Conservation (phyloP, 2,888 invertebrate genomes). For the Spicauda simplicius region DNA sequence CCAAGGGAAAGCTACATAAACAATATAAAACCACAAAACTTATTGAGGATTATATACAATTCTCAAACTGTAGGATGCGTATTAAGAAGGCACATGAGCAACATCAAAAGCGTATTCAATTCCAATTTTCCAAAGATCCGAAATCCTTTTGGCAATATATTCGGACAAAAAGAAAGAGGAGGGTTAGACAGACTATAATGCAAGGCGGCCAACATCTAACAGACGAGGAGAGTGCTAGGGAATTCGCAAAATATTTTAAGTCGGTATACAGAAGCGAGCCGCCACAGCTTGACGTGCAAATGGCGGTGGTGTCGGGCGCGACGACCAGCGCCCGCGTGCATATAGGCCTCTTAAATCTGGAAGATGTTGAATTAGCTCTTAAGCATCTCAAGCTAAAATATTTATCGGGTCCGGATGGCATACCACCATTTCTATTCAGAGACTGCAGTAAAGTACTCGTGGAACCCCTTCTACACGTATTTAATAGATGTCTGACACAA, state of each 20-base stretch:
- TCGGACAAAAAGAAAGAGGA: conserved; percentile 15
- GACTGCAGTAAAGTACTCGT: conserved; percentile 38
- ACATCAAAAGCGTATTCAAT: conserved; percentile 26
- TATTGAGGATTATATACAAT: conserved; percentile 27
- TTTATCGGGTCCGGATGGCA: conserved; percentile 14
- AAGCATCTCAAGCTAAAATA: conserved; percentile 8
- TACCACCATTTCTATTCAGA: conserved; percentile 34
- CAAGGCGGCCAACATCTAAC: conserved; percentile 32
- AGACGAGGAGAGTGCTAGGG: conserved; percentile 28
- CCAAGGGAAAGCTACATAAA: conserved; percentile 39
- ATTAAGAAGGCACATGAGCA: conserved; percentile 33
- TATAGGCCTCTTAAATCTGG: conserved; percentile 1
- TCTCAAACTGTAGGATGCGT: conserved; percentile 23
- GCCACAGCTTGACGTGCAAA: conserved; percentile 16
- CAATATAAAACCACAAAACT: conserved; percentile 33
- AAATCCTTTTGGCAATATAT: conserved; percentile 39
- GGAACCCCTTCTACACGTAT: conserved; percentile 31
- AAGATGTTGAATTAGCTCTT: conserved; percentile 9
- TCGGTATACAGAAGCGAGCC: conserved; percentile 29
- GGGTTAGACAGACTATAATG: neutral
- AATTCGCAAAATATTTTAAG: conserved; percentile 38
- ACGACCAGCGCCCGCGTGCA: conserved; percentile 31
- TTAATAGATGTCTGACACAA: conserved; percentile 20
- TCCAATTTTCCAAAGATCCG: conserved; percentile 36
- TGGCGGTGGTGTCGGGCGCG: conserved; percentile 16